A percentile compares a stretch with the other conserved stretches of the same genome.
These are phyloP conservation scores for Psittacula cyanocephala DNA, from an alignment of 2,113 vertebrate genomes.

Conservation along the genomic window DNA sequence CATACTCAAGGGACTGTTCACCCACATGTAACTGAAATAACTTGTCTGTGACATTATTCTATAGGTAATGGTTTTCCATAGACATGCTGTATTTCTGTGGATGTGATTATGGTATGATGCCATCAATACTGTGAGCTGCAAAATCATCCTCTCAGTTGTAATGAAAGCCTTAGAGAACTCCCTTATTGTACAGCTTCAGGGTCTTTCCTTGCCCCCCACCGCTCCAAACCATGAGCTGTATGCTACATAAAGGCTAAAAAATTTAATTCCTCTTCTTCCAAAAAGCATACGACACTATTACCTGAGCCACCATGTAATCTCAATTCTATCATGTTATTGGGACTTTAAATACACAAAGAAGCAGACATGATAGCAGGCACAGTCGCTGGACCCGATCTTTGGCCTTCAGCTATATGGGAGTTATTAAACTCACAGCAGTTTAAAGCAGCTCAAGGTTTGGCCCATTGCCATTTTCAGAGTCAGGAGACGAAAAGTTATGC, in stretches of 20 bases:
- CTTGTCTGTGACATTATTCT: neutral
- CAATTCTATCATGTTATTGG: neutral
- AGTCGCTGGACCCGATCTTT: neutral
- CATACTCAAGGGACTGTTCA: neutral
- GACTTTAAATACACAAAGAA: neutral
- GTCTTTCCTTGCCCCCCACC: rapidly evolving
- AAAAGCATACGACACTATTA: neutral
- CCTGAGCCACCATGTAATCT: neutral
- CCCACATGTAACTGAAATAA: neutral
- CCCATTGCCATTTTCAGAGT: neutral
- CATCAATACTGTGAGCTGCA: neutral
- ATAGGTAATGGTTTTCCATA: neutral
- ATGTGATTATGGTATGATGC: neutral
- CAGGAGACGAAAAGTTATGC: neutral
- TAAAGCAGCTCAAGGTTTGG: neutral
- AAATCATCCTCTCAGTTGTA: neutral
- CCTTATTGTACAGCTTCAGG: neutral
- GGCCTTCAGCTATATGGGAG: neutral
- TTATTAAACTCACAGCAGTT: neutral
- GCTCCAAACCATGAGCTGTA: neutral
- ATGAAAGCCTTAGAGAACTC: neutral
- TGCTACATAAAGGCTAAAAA: neutral
- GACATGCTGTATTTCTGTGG: neutral
- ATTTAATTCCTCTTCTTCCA: neutral
- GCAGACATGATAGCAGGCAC: neutral